A percentile compares a stretch with the other conserved stretches of the same genome.
phyloP scores from a whole-genome alignment of 2,113 vertebrate genomes.

The Platanista minor region DNA sequence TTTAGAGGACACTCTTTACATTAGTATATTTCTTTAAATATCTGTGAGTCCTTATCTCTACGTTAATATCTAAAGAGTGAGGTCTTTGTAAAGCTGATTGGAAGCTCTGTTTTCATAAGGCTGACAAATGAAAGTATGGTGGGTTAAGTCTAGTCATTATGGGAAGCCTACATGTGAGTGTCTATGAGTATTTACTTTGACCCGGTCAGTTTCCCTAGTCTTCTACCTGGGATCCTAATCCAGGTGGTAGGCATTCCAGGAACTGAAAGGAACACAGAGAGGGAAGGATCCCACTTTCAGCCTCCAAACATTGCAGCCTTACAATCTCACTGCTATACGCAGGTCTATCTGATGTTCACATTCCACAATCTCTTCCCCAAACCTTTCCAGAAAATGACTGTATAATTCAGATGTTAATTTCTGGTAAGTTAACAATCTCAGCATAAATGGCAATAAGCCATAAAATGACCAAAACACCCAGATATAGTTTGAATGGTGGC shows the following conservation, averaged over 20 bases:
- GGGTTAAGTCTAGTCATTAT: neutral
- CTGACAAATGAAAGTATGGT: neutral
- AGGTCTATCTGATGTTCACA: too few relatives aligned
- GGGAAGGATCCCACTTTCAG: neutral
- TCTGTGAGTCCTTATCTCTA: neutral
- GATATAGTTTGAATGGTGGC: neutral
- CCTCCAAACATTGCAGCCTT: too few relatives aligned
- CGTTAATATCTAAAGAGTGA: neutral
- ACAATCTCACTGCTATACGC: neutral
- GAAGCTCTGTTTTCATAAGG: neutral
- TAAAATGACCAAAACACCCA: neutral
- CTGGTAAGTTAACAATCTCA: neutral
- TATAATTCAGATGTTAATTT: neutral
- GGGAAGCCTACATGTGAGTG: neutral
- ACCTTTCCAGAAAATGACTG: neutral
- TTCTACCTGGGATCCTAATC: neutral
- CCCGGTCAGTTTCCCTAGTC: rapidly evolving
- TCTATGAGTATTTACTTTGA: neutral
- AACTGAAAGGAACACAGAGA: neutral
- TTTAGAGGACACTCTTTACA: neutral
- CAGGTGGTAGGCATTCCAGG: neutral
- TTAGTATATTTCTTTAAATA: neutral
- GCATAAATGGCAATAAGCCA: neutral
- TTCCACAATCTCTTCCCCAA: neutral
- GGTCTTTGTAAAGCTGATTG: neutral